A percentile compares a stretch with the other conserved stretches of the same genome.
Conservation (phyloP, 2,888 invertebrate species). For the Erannis defoliaria region DNA sequence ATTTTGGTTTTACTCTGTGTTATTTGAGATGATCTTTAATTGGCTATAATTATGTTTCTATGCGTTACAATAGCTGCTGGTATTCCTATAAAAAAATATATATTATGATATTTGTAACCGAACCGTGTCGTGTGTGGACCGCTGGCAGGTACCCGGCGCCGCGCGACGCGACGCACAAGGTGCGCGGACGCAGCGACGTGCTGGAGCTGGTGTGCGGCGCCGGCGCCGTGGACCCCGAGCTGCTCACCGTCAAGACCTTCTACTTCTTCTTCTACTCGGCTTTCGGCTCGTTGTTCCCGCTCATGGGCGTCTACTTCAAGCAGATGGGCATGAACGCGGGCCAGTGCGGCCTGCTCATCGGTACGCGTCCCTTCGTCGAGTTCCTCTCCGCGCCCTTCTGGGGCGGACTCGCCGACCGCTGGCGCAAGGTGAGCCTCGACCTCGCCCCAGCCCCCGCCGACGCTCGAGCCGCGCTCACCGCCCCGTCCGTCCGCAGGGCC, state of each 20-base stretch:
- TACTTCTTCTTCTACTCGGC: slow-evolving; percentile 99
- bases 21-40: too few relatives aligned
- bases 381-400: slow-evolving; percentile 99
- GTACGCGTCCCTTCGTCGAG: slow-evolving; percentile 98
- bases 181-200: slow-evolving; percentile 94
- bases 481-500: slow-evolving; percentile 81
- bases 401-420: slow-evolving; percentile 97
- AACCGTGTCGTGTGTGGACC: too few relatives aligned
- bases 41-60: too few relatives aligned
- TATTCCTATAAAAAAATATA: too few relatives aligned
- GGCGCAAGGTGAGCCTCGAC: slow-evolving; percentile 85
- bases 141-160: slow-evolving; percentile 91
- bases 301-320: slow-evolving; percentile 99
- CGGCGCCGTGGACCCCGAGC: slow-evolving; percentile 93
- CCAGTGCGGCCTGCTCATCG: slow-evolving; percentile 97
- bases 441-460: not conserved
- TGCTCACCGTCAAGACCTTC: slow-evolving; percentile 98
- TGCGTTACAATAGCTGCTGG: too few relatives aligned
- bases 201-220: slow-evolving; percentile 94
- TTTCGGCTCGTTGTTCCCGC: slow-evolving; percentile 98
- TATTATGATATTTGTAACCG: too few relatives aligned
- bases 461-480: not conserved
- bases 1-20: too few relatives aligned
- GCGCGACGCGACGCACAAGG: slow-evolving; percentile 96
- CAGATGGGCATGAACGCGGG: slow-evolving; percentile 99